Evolutionary conservation across 2,113 vertebrate species (phyloP), one percentile per base, ranked within the genome.

Genomic region (Climacteris rufus): DNA sequence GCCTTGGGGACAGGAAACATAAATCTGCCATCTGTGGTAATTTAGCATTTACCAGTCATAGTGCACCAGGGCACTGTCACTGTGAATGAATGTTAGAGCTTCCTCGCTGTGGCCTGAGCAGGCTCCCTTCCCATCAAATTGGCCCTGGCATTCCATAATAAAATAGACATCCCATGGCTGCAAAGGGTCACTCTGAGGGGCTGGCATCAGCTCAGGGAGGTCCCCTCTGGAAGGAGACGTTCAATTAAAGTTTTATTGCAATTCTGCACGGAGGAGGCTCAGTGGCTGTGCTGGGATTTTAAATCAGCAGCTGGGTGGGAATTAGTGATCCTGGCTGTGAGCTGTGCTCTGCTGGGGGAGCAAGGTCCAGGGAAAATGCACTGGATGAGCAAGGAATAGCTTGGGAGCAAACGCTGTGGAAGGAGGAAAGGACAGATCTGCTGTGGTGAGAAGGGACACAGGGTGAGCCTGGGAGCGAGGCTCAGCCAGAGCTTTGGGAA

Each of bases 11-110:
- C 35, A 70, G 47, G 77, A 40, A 54, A 42, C 54, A 13, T 60
- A 78, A 64, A 91, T 56, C 82, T 66, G 40, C 94, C 89, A 88
- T 94, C 70, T 74, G 96, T 91, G 91, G 79, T 79, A 66, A 90
- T 94, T 77, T 80, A 90, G 50, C 87, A 35, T 92, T 79, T 56
- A 83, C 90, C 95, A 93, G 87, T 30, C 92, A 7, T 21, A 17
- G 31, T 77, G 70, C 20, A 66, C 74, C 6, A 10, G 52, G 52
- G 44, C 47, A 59, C 91, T 64, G 77, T 82, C 93, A 31, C 81
- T 85, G 60, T 9, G 49, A 70, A 74, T 91, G 42, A 95, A 24
- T 2, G 1, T 74, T 25, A 54, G 49, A 82, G 24, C 31, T 50
- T 57, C 76, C 86, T 40, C 8, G 28, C 68, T 1, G 3, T 30